Evolutionary conservation across 2,797 vertebrate species (phyloP), one percentile per base, ranked within the genome.

Genomic region (Thamnophis elegans): DNA sequence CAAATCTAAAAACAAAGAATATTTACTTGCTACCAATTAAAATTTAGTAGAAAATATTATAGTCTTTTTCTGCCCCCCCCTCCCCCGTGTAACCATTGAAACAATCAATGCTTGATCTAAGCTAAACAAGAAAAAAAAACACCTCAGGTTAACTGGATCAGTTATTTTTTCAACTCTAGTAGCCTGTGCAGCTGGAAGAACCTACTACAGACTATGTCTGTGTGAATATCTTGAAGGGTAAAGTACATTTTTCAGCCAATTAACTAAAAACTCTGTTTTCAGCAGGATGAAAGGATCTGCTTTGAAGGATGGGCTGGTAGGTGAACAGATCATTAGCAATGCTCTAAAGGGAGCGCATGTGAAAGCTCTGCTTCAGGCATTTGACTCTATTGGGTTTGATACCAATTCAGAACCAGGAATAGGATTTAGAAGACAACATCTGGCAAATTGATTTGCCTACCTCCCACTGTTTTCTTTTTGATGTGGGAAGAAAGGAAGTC

Each of bases 21-120:
- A 90, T 93, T 95, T 94, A 88, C 47, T 73, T 0, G 0, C 56
- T 56, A 94, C 56, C 91, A 93, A 95, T 90, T 93, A 91, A 93
- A 11, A 20, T 28, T 54, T 92, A 88, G 42, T 90, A 89, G 62
- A 93, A 94, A 95, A 90, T 51, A 0, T 7, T 78, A 55, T 1
- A 22, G 5, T 73, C 62, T 47, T 28, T 59, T 65, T 65, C 42
- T 58, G 13, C 47, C 47, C 47, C 47, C 47, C 47, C 47, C 47
- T 47, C 56, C 28, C 58, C 26, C 28, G 3, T 36, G 5, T 89
- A 47, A 42, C 60, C 42, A 60, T 53, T 25, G n/a, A 92, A 85
- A 85, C 53, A 68, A 68, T 68, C 10, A 85, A 60, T 92, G 55
- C 13, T 59, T 92, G 42, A 89, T 47, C 59, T 8, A 88, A 36